These are phyloP conservation scores for Halcyon senegalensis DNA, from an alignment of 2,113 vertebrate genomes.

Conservation along the genomic window DNA sequence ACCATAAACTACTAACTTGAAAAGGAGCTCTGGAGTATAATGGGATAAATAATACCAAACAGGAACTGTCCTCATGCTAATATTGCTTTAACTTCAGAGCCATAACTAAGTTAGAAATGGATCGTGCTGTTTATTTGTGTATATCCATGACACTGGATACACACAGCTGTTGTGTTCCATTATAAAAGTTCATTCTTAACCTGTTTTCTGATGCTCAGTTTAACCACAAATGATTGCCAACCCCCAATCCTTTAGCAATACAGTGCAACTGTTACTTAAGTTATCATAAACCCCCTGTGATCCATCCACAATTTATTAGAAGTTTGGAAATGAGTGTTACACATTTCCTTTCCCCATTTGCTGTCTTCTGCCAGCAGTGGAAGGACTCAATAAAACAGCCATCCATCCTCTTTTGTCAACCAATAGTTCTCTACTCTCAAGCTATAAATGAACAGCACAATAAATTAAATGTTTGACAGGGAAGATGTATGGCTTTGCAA, in stretches of 20 bases:
- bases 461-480: constrained; percentile 70
- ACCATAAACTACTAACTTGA: background rate
- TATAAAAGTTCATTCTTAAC: background rate
- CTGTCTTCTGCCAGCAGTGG: constrained; percentile 31
- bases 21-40: background rate
- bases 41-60: background rate
- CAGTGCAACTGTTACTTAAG: constrained; percentile 20
- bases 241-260: background rate
- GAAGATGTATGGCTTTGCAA: constrained; percentile 50
- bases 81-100: background rate
- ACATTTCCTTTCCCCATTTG: constrained; percentile 13
- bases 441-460: constrained; percentile 66
- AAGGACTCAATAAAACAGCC: constrained; percentile 51
- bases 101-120: background rate
- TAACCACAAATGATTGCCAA: background rate
- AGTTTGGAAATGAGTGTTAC: constrained; percentile 21
- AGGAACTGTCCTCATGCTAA: background rate
- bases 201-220: background rate
- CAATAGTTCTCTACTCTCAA: constrained; percentile 48
- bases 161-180: background rate
- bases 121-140: background rate
- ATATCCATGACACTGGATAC: background rate
- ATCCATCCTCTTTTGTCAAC: constrained; percentile 67
- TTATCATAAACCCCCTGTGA: background rate
- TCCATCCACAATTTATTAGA: background rate